phyloP scores from a whole-genome alignment of 2,797 vertebrate genomes.

The Liparis tanakae region DNA sequence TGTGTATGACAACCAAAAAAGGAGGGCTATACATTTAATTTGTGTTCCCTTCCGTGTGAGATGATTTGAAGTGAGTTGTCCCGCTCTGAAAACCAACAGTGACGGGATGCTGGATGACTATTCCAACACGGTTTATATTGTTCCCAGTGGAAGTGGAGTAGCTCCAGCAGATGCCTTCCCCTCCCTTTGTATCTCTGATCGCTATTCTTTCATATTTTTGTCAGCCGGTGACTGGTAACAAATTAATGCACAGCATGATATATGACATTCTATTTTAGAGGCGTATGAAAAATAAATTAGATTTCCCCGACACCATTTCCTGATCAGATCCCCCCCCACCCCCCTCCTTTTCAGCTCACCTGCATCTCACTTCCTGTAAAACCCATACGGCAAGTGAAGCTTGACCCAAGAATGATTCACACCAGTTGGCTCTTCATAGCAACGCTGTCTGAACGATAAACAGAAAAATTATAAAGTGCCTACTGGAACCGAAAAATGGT shows the following conservation, averaged over 20 bases:
- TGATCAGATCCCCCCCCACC: slow-evolving; percentile 59
- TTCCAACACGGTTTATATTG: slow-evolving; percentile 70
- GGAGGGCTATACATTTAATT: slow-evolving; percentile 3
- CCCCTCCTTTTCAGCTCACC: slow-evolving; percentile 61
- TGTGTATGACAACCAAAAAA: neutral
- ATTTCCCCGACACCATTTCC: slow-evolving; percentile 77
- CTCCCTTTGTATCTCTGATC: slow-evolving; percentile 74
- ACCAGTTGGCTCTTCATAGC: neutral
- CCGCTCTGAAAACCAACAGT: slow-evolving; percentile 45
- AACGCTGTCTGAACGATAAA: neutral
- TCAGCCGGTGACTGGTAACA: slow-evolving; percentile 57
- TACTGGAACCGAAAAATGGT: too few relatives aligned
- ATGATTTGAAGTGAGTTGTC: slow-evolving; percentile 51
- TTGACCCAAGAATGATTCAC: neutral
- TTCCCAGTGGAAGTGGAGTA: slow-evolving; percentile 60
- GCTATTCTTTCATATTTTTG: slow-evolving; percentile 79
- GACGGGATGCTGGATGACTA: slow-evolving; percentile 61
- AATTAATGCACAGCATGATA: slow-evolving; percentile 76
- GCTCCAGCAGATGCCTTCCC: slow-evolving; percentile 56
- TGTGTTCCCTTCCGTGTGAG: slow-evolving; percentile 16
- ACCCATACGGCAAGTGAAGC: too few relatives aligned
- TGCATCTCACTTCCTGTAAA: too few relatives aligned
- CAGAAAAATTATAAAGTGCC: too few relatives aligned
- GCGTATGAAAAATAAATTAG: slow-evolving; percentile 83
- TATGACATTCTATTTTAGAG: slow-evolving; percentile 76